Percentiles rank a stretch among this genome's conserved stretches.
Conservation (phyloP, 1,140 invertebrate species). For the Anadara kagoshimensis region DNA sequence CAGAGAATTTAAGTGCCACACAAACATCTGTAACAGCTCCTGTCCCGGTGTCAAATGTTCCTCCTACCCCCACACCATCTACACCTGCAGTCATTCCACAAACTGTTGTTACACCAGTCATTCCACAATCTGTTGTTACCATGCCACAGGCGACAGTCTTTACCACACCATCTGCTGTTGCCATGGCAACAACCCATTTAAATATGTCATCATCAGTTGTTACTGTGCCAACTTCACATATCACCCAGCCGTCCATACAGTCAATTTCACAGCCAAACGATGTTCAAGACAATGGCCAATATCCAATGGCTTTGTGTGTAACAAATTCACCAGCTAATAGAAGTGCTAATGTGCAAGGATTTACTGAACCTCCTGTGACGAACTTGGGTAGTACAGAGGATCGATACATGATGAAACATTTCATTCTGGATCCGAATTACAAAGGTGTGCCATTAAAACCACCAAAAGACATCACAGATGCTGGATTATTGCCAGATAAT, state of each 20-base stretch:
- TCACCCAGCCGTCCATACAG: no score
- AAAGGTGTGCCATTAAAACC: background rate
- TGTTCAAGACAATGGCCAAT: no score
- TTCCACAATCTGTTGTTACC: background rate
- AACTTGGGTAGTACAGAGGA: background rate
- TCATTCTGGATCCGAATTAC: slow-evolving; percentile 18
- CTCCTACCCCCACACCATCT: background rate
- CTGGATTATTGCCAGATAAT: background rate
- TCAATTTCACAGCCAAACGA: no score
- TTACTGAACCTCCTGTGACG: no score
- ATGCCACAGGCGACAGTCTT: no score
- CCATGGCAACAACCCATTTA: no score
- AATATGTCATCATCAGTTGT: no score
- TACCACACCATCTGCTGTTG: no score
- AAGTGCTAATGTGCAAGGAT: no score
- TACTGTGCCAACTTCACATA: no score
- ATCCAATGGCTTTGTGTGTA: no score
- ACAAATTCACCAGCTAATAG: no score
- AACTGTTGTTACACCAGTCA: background rate
- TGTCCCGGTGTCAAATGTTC: slow-evolving; percentile 1
- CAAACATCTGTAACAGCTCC: background rate
- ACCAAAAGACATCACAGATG: background rate
- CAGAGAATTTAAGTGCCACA: background rate
- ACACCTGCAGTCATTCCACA: background rate
- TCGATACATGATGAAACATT: slow-evolving; percentile 22